phyloP scores from a whole-genome alignment of 2,797 vertebrate species.

The Eurystomus glaucurus region DNA sequence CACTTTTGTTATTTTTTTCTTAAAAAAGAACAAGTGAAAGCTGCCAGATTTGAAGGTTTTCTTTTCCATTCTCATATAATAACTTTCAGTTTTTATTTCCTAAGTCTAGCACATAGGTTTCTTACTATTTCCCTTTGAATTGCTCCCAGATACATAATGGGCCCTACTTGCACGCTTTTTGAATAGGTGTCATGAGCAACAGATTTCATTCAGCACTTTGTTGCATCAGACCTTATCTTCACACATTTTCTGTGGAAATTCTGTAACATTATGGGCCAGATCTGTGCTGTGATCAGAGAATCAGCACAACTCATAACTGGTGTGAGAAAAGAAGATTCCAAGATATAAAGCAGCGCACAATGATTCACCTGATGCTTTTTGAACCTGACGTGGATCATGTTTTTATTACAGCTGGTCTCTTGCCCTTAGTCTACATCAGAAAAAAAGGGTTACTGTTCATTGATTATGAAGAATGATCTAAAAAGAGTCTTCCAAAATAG shows the following conservation, averaged over 20 bases:
- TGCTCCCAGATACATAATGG: background rate
- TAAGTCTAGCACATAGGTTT: background rate
- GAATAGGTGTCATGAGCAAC: background rate
- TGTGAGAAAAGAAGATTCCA: background rate
- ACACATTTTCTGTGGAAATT: background rate
- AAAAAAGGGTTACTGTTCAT: background rate
- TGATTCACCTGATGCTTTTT: background rate
- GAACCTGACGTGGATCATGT: background rate
- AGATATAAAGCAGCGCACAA: accelerated
- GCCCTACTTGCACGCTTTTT: background rate
- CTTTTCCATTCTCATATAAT: background rate
- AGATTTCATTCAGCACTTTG: background rate
- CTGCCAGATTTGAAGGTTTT: background rate
- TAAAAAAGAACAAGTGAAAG: background rate
- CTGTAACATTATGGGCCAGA: background rate
- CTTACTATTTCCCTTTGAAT: slow-evolving; percentile 6
- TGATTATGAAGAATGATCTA: background rate
- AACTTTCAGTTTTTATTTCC: background rate
- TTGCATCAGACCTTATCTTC: background rate
- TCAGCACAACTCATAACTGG: background rate
- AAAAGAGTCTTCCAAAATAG: background rate
- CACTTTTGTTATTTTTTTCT: background rate
- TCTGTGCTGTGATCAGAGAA: background rate
- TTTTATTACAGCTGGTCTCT: background rate
- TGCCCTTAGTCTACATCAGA: background rate